Evolutionary conservation across 2,797 vertebrate species (phyloP).

Genomic region (Gadopsis marmoratus): DNA sequence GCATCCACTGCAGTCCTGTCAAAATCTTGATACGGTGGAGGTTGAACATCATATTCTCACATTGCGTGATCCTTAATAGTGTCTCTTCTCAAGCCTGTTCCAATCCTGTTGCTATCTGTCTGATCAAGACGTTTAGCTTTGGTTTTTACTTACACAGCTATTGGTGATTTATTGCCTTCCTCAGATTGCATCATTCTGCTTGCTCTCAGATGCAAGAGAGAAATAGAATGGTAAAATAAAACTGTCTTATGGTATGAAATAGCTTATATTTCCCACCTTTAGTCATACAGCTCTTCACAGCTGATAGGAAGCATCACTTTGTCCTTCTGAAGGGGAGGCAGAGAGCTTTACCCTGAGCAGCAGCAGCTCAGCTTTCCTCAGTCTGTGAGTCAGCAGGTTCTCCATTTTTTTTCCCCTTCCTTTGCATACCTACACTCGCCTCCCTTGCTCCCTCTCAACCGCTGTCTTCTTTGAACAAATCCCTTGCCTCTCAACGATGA

Average conservation of each 20-base stretch:
- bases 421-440: conserved; percentile 58
- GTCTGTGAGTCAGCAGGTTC: conserved; percentile 84
- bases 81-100: conserved; percentile 31
- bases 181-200: conserved; percentile 66
- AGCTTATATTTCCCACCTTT: conserved; percentile 51
- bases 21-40: conserved; percentile 34
- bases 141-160: conserved; percentile 54
- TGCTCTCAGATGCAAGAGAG: conserved; percentile 40
- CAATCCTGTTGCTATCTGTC: conserved; percentile 36
- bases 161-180: conserved; percentile 50
- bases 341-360: conserved; percentile 58
- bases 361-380: conserved; percentile 49
- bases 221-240: no score
- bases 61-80: conserved; percentile 3
- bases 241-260: no score
- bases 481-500: conserved; percentile 55
- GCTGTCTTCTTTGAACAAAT: conserved; percentile 63
- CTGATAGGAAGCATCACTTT: conserved; percentile 62
- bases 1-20: conserved; percentile 47
- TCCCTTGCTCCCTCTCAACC: conserved; percentile 25
- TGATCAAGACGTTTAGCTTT: conserved; percentile 53
- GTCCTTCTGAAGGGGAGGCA: conserved; percentile 77
- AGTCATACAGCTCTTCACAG: conserved; percentile 32
- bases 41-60: conserved; percentile 32
- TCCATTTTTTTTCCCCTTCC: conserved; percentile 34